Base-by-base conservation (phyloP, 2,888 invertebrate genomes). In the Melieria picta region DNA sequence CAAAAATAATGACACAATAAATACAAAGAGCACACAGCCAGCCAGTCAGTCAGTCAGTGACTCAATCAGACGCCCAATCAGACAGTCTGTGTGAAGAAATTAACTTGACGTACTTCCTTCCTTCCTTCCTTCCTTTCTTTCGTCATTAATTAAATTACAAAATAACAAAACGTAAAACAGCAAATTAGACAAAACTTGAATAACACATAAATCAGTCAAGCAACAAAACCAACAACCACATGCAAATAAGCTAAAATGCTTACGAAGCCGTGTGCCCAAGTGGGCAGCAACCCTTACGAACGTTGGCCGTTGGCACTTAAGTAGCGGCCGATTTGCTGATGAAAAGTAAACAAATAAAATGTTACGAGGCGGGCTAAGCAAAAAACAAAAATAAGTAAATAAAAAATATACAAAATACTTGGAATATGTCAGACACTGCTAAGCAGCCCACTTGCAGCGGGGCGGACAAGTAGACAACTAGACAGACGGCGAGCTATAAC, bases 121-220 rank as follows among this genome's bases (percentile, higher is more conserved):
- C 30, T 30, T 30, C 30, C 30, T 30, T 30, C 3, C 30, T 30
- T 30, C 30, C 80, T 80, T 79, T 77, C 79, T 78, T 77, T 76
- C 77, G 79, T 81, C 82, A 82, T 81, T 82, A 81, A 81, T 81
- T 81, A 81, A 82, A 80, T 81, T 79, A 81, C 79, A 79, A 52
- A 52, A 52, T 52, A 52, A 52, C 52, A 52, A 52, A 52, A 52
- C 52, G 78, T 78, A 78, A 45, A 42, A 62, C 47, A 62, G 9
- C 13, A 52, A 52, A 13, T 52, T n/a, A 52, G 52, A 66, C 63
- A 69, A 81, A 81, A 81, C 77, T 79, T 81, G 80, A 80, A 80
- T 82, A 82, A 77, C 82, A 77, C 82, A 82, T 81, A 81, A 81
- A 81, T 81, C 81, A 82, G 80, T 72, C 71, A 30, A 60, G 42